Evolutionary conservation across 1,140 invertebrate genomes (phyloP), one percentile per base, ranked within the genome.

Genomic region (Vanessa atalanta): DNA sequence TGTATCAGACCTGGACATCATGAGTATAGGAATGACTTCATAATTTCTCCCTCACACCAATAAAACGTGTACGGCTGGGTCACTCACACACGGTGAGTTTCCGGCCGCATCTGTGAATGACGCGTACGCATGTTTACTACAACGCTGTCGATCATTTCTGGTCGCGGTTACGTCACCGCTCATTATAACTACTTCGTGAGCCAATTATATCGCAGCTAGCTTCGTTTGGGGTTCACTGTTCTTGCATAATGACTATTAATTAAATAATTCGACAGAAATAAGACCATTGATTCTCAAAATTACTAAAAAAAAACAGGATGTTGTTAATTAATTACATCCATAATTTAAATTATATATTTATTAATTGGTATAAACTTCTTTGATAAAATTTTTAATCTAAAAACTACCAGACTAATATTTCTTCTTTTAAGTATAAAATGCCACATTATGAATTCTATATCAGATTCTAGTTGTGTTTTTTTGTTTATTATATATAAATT

Each of bases 101-200:
- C 88, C 86, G 88, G 85, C 71, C 83, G 78, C 78, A 78, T 83
- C 79, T 77, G 79, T 84, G 88, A 90, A 87, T 88, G 88, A 88
- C 85, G 85, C 77, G 80, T 84, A 88, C 87, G 84, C 85, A 82
- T 85, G 84, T 88, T 88, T 88, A 88, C 86, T 87, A 85, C 83
- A 82, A 79, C 76, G 81, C 80, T 85, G 83, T 85, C 83, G 83
- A 87, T 88, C 85, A 85, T 79, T 83, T 83, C 70, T 72, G 81
- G 66, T 71, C 78, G 70, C 63, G 72, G 75, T 87, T 84, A 86
- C 87, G 85, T 88, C 87, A 88, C 73, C 71, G 47, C 63, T 77
- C 79, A 70, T 78, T 82, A 79, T 53, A n/a, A 53, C 51, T 77
- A 78, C 65, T 75, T 70, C 67, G 50, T 55, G 68, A 75, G 76